Percentiles rank a stretch among this genome's conserved stretches.
phyloP scores from a whole-genome alignment of 2,113 vertebrate genomes.

The Brevimyrus niger region DNA sequence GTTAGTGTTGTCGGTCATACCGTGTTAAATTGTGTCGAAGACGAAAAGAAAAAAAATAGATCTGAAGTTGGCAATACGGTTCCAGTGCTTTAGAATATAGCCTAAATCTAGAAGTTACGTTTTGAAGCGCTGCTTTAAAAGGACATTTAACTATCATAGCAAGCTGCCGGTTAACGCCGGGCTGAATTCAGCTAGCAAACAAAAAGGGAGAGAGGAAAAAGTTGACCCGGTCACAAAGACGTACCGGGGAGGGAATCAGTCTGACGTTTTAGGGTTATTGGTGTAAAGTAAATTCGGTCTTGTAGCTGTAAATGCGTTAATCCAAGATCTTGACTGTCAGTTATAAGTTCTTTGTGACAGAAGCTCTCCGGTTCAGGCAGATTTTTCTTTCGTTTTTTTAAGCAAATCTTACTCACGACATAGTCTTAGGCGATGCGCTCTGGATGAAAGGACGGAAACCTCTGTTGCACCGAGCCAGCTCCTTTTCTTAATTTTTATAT shows the following conservation, averaged over 20 bases:
- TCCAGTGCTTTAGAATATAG: background rate
- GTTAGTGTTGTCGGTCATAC: background rate
- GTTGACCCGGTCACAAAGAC: slow-evolving; percentile 28
- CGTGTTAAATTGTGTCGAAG: slow-evolving; percentile 21
- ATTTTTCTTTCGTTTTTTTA: background rate
- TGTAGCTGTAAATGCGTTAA: background rate
- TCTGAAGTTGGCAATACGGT: background rate
- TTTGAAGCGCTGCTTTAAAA: background rate
- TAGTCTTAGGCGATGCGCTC: background rate
- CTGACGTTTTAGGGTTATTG: slow-evolving; percentile 11
- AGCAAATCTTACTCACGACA: background rate
- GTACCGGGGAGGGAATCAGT: background rate
- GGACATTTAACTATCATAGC: background rate
- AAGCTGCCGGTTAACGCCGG: slow-evolving; percentile 13
- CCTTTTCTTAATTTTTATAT: background rate
- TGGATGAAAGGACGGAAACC: slow-evolving; percentile 5
- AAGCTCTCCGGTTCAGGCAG: background rate
- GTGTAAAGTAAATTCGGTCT: background rate
- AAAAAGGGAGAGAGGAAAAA: slow-evolving; percentile 17
- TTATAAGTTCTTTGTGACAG: slow-evolving; percentile 7
- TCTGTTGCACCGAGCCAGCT: background rate
- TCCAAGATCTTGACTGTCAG: slow-evolving; percentile 1
- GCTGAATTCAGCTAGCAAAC: slow-evolving; percentile 7
- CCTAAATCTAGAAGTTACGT: background rate
- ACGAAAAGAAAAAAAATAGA: background rate